phyloP scores from a whole-genome alignment of 2,113 vertebrate species.

The Chloropsis cyanopogon region DNA sequence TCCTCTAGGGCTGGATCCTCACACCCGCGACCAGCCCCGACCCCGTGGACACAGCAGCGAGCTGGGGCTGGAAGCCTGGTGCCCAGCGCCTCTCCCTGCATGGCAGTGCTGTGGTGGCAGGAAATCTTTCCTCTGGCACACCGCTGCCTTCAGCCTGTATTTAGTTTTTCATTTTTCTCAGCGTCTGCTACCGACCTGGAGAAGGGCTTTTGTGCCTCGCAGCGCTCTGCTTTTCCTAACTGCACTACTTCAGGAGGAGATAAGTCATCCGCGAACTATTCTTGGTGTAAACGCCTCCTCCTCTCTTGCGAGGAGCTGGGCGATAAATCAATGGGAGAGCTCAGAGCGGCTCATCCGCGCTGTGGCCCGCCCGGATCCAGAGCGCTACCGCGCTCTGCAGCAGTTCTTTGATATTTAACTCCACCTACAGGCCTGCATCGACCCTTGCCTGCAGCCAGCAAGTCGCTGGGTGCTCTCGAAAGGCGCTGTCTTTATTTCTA shows the following conservation, averaged over 20 bases:
- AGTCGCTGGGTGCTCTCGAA: accelerated
- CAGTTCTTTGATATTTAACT: conserved; percentile 33
- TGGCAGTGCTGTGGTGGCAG: accelerated
- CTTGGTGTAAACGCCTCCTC: neutral
- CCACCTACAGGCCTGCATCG: conserved; percentile 25
- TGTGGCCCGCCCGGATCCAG: accelerated
- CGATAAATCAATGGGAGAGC: accelerated
- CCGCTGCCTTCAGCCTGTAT: neutral
- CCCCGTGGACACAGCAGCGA: accelerated
- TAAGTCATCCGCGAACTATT: neutral
- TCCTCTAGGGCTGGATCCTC: neutral
- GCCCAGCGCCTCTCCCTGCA: neutral
- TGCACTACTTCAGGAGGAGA: accelerated
- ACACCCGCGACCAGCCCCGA: accelerated
- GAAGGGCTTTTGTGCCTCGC: neutral
- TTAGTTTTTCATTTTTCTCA: neutral
- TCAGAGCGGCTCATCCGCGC: accelerated
- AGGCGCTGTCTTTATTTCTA: accelerated
- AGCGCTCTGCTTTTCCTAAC: neutral
- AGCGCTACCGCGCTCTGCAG: neutral
- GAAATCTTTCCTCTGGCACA: neutral
- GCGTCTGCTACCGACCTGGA: accelerated
- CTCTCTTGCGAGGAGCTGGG: neutral
- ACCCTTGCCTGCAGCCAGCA: neutral
- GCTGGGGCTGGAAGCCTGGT: too few relatives aligned